Percentiles rank a stretch among this genome's conserved stretches.
These are phyloP conservation scores for Trissolcus brochymenae DNA, from an alignment of 2,888 invertebrate genomes.

Conservation along the genomic window DNA sequence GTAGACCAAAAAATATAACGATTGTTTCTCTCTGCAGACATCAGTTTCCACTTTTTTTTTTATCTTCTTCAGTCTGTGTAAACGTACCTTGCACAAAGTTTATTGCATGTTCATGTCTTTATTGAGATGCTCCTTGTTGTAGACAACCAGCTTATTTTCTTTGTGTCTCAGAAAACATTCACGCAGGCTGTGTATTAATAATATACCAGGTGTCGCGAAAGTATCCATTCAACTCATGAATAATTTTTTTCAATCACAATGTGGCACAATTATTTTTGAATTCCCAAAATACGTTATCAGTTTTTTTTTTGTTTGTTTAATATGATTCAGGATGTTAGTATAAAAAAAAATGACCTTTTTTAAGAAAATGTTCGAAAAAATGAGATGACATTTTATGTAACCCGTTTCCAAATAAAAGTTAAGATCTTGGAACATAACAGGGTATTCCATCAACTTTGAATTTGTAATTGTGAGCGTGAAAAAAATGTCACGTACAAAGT, in stretches of 20 bases:
- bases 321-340: too few relatives aligned
- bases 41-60: constrained; percentile 19
- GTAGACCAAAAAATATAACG: not conserved
- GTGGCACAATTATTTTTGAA: too few relatives aligned
- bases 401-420: constrained; percentile 11
- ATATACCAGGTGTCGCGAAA: constrained; percentile 29
- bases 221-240: not conserved
- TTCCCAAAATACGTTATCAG: too few relatives aligned
- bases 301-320: too few relatives aligned
- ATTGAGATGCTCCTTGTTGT: constrained; percentile 44
- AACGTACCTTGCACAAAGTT: constrained; percentile 27
- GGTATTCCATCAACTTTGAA: too few relatives aligned
- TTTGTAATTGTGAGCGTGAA: too few relatives aligned
- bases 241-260: constrained; percentile 1
- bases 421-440: too few relatives aligned
- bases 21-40: constrained; percentile 19
- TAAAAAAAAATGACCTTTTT: too few relatives aligned
- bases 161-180: constrained; percentile 51
- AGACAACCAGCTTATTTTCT: constrained; percentile 51
- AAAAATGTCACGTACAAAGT: too few relatives aligned
- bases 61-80: constrained; percentile 20
- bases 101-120: constrained; percentile 46
- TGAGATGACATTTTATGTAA: constrained; percentile 31
- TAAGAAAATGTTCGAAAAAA: constrained; percentile 12
- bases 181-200: constrained; percentile 16